Evolutionary conservation across 2,113 vertebrate genomes (phyloP), one percentile per base, ranked within the genome.

Genomic region (Phocoena phocoena): DNA sequence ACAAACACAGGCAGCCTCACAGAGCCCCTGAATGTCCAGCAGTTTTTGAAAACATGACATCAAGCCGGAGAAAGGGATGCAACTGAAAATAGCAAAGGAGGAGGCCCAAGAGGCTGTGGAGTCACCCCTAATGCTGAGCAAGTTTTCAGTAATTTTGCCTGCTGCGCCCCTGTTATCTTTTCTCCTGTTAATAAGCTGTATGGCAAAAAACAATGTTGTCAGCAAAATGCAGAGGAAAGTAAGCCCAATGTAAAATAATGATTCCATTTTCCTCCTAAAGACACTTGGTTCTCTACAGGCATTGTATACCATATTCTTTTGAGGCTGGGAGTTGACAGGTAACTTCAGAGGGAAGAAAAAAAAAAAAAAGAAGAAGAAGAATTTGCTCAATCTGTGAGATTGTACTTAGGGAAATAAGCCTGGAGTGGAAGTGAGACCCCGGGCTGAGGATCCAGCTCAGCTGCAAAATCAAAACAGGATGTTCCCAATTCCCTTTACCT

Each of bases 141-240:
- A 68, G 63, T 58, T 74, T 91, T 71, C 60, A 79, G 53, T 53
- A 76, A 83, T 87, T 36, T n/a, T 53, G 65, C 73, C 81, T 77
- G 26, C 86, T 47, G 8, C 84, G 88, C 31, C 18, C 18, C 44
- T 2, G 41, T 87, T 62, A 93, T 68, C 50, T 90, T 92, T 95
- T 92, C 80, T 92, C 74, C 58, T 65, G 38, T 70, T 93, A 92
- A 84, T 76, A 92, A 88, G 83, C 90, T 82, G 55, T 36, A 13
- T 36, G 38, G 67, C 60, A 67, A 93, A 93, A 87, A 96, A 86
- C 3, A 93, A 71, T 44, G 23, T 53, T 81, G 44, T 80, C 94
- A 96, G 84, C 71, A 92, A 85, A 96, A 90, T 20, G 26, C 1
- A 81, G 71, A 86, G 36, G 79, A 2, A 76, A 89, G 67, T 5